Evolutionary conservation across 2,113 vertebrate genomes (phyloP).

Genomic region (Chionodraco myersi): DNA sequence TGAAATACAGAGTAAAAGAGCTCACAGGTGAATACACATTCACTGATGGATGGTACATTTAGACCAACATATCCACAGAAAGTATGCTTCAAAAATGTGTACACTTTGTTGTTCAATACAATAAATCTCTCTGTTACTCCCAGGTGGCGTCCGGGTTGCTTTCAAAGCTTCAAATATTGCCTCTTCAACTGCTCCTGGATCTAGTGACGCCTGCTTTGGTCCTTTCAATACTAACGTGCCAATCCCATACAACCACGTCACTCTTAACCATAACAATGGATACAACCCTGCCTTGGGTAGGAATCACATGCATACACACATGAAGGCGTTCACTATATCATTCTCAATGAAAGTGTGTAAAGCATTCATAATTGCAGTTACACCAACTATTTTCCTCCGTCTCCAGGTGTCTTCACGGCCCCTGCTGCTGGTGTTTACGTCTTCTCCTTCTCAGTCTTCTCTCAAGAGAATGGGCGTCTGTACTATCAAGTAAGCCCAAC

Average conservation of each 20-base stretch:
- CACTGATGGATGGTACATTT: neutral
- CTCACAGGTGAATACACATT: constrained; percentile 62
- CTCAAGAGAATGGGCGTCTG: constrained; percentile 42
- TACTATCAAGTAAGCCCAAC: constrained; percentile 69
- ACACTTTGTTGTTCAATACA: neutral
- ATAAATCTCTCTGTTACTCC: neutral
- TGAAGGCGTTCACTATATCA: neutral
- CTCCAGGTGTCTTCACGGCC: constrained; percentile 79
- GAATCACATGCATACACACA: constrained; percentile 22
- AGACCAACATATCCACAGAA: neutral
- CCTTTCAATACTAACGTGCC: constrained; percentile 79
- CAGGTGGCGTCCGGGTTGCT: constrained; percentile 67
- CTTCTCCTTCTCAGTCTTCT: constrained; percentile 77
- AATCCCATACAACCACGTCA: constrained; percentile 63
- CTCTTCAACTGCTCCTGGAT: neutral
- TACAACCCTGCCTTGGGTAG: constrained; percentile 80
- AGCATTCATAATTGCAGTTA: neutral
- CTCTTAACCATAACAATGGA: constrained; percentile 70
- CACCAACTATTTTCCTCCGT: neutral
- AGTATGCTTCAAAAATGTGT: neutral
- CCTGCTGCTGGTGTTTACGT: constrained; percentile 67
- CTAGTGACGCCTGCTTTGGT: constrained; percentile 68
- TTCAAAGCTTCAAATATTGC: constrained; percentile 69
- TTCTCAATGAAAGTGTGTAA: neutral
- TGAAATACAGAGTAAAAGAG: constrained; percentile 40